These are phyloP conservation scores for Amphipyra berbera DNA, from an alignment of 2,888 invertebrate genomes.

Conservation along the genomic window DNA sequence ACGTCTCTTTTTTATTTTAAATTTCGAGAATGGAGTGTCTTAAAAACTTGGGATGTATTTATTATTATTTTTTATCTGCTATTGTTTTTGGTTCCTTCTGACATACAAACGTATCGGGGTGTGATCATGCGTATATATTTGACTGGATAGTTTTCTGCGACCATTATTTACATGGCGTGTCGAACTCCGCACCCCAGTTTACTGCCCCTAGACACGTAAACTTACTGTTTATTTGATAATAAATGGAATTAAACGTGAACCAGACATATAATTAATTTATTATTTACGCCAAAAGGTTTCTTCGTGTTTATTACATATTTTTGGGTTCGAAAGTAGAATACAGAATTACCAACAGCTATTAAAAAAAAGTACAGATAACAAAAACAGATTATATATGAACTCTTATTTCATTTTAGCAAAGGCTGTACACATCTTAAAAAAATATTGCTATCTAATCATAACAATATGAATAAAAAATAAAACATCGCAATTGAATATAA, in stretches of 20 bases:
- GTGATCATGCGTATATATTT: conserved; percentile 70
- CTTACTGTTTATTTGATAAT: conserved; percentile 34
- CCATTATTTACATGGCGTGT: conserved; percentile 55
- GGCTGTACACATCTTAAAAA: too few species aligned
- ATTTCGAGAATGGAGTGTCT: too few species aligned
- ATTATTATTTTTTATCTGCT: conserved; percentile 4
- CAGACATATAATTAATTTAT: conserved; percentile 13
- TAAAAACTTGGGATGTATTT: conserved; percentile 5
- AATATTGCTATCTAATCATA: too few species aligned
- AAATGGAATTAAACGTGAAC: conserved; percentile 21
- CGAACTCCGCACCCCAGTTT: conserved; percentile 41
- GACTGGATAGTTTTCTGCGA: conserved; percentile 49
- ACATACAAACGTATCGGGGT: conserved; percentile 61
- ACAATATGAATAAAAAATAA: too few species aligned
- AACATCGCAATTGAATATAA: too few species aligned
- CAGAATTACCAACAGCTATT: too few species aligned
- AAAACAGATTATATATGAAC: too few species aligned
- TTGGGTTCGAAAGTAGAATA: background rate
- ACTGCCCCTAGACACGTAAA: conserved; percentile 32
- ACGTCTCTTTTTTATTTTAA: conserved; percentile 14
- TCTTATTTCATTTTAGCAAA: too few species aligned
- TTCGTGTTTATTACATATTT: conserved; percentile 8
- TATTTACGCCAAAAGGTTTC: background rate
- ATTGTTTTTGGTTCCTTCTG: conserved; percentile 71
- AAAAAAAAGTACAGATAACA: background rate